phyloP scores from a whole-genome alignment of 2,888 invertebrate species.

The Parnassius smintheus region DNA sequence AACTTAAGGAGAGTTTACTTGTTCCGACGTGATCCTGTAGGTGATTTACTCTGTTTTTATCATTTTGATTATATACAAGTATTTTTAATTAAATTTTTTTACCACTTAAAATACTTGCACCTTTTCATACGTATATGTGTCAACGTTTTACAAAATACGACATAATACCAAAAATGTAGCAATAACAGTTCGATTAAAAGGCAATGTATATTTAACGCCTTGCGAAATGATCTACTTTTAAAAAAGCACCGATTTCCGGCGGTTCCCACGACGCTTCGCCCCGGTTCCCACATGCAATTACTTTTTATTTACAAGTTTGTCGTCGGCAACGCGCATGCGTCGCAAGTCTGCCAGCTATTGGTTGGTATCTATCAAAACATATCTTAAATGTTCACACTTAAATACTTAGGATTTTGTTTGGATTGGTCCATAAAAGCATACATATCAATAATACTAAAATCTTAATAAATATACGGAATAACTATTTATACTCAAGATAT shows the following conservation, averaged over 20 bases:
- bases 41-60: too few species aligned
- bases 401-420: constrained; percentile 56
- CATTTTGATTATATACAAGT: too few species aligned
- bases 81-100: too few species aligned
- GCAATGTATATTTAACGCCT: constrained; percentile 15
- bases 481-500: too few species aligned
- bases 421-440: constrained; percentile 53
- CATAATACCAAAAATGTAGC: constrained; percentile 7
- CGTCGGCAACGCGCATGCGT: constrained; percentile 62
- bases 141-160: too few species aligned
- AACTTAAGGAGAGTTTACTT: too few species aligned
- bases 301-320: constrained; percentile 59
- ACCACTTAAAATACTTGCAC: too few species aligned
- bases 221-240: constrained; percentile 31
- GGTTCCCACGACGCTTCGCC: constrained; percentile 66
- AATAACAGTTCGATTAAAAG: constrained; percentile 19
- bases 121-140: too few species aligned
- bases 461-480: neutral
- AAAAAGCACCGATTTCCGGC: constrained; percentile 63
- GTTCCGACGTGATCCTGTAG: too few species aligned
- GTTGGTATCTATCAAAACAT: constrained; percentile 48
- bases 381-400: constrained; percentile 51
- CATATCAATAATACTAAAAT: neutral
- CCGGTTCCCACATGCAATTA: constrained; percentile 68
- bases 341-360: constrained; percentile 59